A percentile compares a stretch with the other conserved stretches of the same genome.
Evolutionary conservation across 2,888 invertebrate genomes (phyloP).

Genomic region (Charanyca ferruginea): DNA sequence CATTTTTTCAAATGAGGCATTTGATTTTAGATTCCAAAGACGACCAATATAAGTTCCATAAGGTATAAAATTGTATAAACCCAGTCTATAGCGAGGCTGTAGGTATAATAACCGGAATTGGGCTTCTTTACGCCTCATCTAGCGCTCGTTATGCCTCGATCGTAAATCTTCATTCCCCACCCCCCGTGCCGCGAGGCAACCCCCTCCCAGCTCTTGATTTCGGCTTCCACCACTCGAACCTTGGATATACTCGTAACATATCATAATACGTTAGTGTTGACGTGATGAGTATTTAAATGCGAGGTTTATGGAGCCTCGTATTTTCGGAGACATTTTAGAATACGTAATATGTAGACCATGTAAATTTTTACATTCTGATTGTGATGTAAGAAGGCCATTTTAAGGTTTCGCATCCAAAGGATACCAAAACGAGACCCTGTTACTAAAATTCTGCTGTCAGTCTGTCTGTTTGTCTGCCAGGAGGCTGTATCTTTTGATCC

Average conservation of each 20-base stretch:
- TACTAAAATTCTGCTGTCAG: too few relatives aligned
- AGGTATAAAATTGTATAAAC: conserved; percentile 73
- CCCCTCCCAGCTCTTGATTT: conserved; percentile 75
- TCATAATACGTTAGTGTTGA: conserved; percentile 77
- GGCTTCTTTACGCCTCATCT: conserved; percentile 91
- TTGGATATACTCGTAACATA: conserved; percentile 76
- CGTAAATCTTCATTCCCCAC: conserved; percentile 90
- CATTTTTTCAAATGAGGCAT: conserved; percentile 9
- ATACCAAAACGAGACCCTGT: too few relatives aligned
- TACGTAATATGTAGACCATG: conserved; percentile 37
- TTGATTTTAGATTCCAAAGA: conserved; percentile 50
- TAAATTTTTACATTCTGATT: conserved; percentile 12
- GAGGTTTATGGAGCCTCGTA: conserved; percentile 44
- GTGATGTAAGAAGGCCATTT: conserved; percentile 10
- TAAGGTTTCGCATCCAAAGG: too few relatives aligned
- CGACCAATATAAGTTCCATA: conserved; percentile 66
- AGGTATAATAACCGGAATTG: conserved; percentile 89
- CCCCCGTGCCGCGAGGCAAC: conserved; percentile 54
- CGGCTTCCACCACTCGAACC: conserved; percentile 80
- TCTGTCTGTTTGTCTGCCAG: too few relatives aligned
- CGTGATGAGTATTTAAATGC: conserved; percentile 70
- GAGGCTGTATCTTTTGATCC: too few relatives aligned
- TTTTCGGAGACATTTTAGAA: conserved; percentile 48
- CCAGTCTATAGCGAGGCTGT: conserved; percentile 72
- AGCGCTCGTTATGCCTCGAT: conserved; percentile 89